These are phyloP conservation scores for Malthinus seriepunctatus DNA, from an alignment of 2,888 invertebrate genomes.

Conservation along the genomic window DNA sequence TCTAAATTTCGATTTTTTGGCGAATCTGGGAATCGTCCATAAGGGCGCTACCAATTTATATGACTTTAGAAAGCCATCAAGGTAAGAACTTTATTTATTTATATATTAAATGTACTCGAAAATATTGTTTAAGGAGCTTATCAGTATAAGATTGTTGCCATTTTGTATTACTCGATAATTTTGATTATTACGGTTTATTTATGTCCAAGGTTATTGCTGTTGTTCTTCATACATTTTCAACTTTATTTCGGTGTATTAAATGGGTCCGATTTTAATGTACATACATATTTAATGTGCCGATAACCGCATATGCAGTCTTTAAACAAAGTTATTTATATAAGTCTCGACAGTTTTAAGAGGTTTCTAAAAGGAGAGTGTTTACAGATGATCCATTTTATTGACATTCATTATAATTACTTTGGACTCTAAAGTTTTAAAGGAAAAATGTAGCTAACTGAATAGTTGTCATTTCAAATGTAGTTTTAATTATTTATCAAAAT, in stretches of 20 bases:
- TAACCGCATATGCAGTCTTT: no score
- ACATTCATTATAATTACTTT: no score
- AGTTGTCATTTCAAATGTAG: no score
- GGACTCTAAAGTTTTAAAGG: no score
- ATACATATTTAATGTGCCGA: no score
- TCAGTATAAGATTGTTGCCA: conserved; percentile 6
- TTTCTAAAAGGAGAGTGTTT: no score
- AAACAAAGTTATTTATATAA: no score
- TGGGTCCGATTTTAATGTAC: neutral
- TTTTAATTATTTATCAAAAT: no score
- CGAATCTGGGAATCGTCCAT: conserved; percentile 68
- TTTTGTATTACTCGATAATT: conserved; percentile 1
- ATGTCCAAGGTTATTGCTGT: neutral
- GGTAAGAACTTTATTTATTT: conserved; percentile 61
- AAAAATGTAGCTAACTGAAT: no score
- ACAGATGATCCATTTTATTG: no score
- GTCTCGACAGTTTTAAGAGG: no score
- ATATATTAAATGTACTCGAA: neutral
- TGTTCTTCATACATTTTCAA: neutral
- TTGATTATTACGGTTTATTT: neutral
- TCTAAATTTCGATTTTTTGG: conserved; percentile 17
- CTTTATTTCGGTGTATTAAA: neutral
- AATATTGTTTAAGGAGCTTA: neutral
- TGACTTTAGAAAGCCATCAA: conserved; percentile 94
- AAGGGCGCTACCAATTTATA: conserved; percentile 92